phyloP scores from a whole-genome alignment of 2,888 invertebrate species.

The Anodontia alba region DNA sequence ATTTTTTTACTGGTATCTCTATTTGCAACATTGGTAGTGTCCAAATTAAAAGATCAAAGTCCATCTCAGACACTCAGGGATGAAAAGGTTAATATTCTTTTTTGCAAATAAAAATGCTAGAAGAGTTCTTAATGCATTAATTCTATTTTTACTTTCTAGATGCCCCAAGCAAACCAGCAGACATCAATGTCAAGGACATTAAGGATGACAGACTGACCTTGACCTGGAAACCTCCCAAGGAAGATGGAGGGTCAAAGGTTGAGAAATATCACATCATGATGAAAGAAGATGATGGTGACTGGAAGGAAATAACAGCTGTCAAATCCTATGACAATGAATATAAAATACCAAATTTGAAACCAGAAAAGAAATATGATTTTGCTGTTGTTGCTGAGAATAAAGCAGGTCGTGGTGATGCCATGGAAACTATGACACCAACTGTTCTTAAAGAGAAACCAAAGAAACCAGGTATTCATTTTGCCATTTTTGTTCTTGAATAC shows the following conservation, averaged over 20 bases:
- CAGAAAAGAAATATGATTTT: slow-evolving; percentile 89
- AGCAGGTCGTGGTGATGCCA: slow-evolving; percentile 87
- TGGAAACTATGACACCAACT: slow-evolving; percentile 67
- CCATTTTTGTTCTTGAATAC: no score
- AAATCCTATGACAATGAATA: slow-evolving; percentile 69
- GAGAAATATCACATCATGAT: slow-evolving; percentile 70
- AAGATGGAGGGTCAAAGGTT: slow-evolving; percentile 80
- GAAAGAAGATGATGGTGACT: slow-evolving; percentile 62
- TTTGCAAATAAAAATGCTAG: no score
- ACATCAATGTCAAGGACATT: slow-evolving; percentile 66
- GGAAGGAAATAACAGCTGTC: slow-evolving; percentile 73
- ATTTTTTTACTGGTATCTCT: no score
- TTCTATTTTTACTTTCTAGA: no score
- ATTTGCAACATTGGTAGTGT: no score
- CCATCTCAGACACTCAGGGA: no score
- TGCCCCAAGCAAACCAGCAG: slow-evolving; percentile 71
- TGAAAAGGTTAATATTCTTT: no score
- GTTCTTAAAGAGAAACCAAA: slow-evolving; percentile 75
- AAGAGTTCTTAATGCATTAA: no score
- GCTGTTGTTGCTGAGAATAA: slow-evolving; percentile 94
- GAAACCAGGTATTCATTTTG: slow-evolving; percentile 1
- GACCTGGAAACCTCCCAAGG: slow-evolving; percentile 82
- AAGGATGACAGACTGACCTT: slow-evolving; percentile 67
- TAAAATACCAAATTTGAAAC: slow-evolving; percentile 67
- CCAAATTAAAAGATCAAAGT: no score